A percentile compares a stretch with the other conserved stretches of the same genome.
Evolutionary conservation across 1,140 invertebrate species (phyloP).

Genomic region (Tribolium madens): DNA sequence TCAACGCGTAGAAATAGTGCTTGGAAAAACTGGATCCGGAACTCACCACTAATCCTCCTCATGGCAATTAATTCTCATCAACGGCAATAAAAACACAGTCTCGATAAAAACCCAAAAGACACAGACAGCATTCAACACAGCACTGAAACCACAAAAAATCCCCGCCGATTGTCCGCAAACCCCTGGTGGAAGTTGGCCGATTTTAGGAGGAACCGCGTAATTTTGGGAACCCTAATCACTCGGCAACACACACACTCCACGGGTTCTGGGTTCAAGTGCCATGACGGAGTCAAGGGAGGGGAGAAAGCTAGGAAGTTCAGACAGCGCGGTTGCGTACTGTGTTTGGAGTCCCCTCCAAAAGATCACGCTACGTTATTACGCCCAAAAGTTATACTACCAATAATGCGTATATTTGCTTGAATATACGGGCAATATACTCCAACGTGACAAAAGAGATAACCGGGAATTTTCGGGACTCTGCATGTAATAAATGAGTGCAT

Average conservation of each 20-base stretch:
- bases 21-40: background rate
- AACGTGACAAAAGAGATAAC: conserved; percentile 24
- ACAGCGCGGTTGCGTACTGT: conserved; percentile 52
- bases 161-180: background rate
- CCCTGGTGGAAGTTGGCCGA: background rate
- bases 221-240: conserved; percentile 36
- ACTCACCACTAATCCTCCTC: conserved; percentile 52
- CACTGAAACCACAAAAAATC: background rate
- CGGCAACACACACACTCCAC: conserved; percentile 38
- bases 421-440: conserved; percentile 17
- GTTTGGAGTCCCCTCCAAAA: conserved; percentile 40
- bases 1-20: background rate
- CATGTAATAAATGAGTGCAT: background rate
- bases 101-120: conserved; percentile 14
- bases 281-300: conserved; percentile 35
- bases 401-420: conserved; percentile 33
- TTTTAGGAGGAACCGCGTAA: conserved; percentile 13
- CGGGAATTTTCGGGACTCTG: conserved; percentile 4
- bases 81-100: conserved; percentile 27
- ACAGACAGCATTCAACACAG: conserved; percentile 36
- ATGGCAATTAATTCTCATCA: conserved; percentile 44
- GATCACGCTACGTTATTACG: conserved; percentile 45
- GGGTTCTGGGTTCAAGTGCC: conserved; percentile 42
- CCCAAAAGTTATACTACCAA: conserved; percentile 48
- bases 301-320: conserved; percentile 45